Conservation (phyloP, 2,888 invertebrate genomes). For the Yponomeuta malinellus region DNA sequence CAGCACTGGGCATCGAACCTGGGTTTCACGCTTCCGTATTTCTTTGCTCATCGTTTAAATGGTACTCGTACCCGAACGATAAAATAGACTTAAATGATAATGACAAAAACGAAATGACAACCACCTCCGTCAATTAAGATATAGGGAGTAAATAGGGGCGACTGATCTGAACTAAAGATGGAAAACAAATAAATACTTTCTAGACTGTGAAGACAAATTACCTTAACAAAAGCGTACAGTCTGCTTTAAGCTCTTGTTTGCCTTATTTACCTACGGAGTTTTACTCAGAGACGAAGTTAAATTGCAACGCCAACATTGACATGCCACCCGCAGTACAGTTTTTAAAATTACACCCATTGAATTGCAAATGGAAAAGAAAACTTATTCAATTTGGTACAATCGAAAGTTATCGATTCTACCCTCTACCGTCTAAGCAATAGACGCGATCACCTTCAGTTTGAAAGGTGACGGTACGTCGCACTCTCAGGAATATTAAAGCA, state of each 20-base stretch:
- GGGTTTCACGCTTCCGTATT: too few species aligned
- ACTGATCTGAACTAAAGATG: background rate
- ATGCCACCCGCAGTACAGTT: background rate
- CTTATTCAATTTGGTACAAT: background rate
- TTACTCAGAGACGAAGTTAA: background rate
- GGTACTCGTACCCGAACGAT: too few species aligned
- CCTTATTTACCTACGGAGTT: background rate
- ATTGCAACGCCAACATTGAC: background rate
- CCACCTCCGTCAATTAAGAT: background rate
- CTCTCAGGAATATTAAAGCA: background rate
- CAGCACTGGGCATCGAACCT: too few species aligned
- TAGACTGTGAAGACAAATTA: background rate
- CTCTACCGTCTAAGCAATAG: background rate
- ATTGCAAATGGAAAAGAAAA: background rate
- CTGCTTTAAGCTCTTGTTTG: background rate
- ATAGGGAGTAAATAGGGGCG: background rate
- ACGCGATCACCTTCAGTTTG: background rate
- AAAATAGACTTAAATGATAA: too few species aligned
- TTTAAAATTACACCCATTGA: background rate
- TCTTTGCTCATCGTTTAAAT: too few species aligned
- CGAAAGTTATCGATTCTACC: background rate
- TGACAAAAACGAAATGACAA: too few species aligned
- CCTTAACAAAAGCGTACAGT: background rate
- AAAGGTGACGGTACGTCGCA: background rate
- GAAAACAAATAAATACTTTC: conserved; percentile 1